Evolutionary conservation across 2,797 vertebrate genomes (phyloP).

Genomic region (Anas flavirostris): DNA sequence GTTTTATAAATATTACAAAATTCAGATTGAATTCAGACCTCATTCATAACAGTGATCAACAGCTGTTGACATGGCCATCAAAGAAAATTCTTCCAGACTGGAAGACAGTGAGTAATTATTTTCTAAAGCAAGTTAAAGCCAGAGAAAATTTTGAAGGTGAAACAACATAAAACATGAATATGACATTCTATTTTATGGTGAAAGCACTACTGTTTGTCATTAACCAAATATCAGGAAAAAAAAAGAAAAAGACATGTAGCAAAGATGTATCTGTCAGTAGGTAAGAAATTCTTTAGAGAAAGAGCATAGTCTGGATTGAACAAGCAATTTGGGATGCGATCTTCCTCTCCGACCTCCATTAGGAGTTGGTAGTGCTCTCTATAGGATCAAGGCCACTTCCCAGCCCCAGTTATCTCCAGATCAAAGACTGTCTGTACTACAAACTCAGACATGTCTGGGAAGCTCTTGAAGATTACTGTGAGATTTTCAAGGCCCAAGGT

Average conservation of each 20-base stretch:
- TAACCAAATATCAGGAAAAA: not conserved
- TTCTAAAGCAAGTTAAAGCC: not conserved
- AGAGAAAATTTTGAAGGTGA: not conserved
- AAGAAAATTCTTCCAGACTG: not conserved
- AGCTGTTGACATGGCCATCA: not conserved
- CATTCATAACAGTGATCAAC: not conserved
- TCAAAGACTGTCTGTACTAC: not conserved
- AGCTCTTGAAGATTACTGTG: not conserved
- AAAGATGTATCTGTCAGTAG: not conserved
- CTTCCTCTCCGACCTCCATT: not conserved
- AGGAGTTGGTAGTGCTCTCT: not conserved
- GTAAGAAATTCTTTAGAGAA: not conserved
- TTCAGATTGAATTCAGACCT: too few species aligned
- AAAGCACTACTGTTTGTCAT: not conserved
- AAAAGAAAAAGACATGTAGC: not conserved
- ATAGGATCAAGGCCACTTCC: not conserved
- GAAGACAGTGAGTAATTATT: not conserved
- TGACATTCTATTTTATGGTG: not conserved
- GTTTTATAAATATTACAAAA: too few species aligned
- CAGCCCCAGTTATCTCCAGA: not conserved
- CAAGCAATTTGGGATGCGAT: not conserved
- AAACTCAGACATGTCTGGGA: not conserved
- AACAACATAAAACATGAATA: not conserved
- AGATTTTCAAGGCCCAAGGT: not conserved
- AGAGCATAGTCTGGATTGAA: not conserved